Evolutionary conservation across 1,140 invertebrate species (phyloP).

Genomic region (Drosophila equinoxialis): DNA sequence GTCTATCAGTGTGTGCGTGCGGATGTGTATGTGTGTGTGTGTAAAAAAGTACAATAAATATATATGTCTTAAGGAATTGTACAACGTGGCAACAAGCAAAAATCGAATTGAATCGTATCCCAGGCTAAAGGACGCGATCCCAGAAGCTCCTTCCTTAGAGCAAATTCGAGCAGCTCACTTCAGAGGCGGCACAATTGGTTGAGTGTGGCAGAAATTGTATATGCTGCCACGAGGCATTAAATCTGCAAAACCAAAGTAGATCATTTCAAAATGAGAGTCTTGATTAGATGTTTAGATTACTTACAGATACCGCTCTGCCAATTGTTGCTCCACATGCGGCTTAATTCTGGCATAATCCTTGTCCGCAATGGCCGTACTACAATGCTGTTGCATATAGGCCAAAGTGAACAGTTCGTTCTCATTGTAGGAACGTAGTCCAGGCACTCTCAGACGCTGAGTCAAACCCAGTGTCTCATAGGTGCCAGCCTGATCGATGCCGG

Average conservation of each 20-base stretch:
- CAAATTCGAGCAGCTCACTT: slow-evolving; percentile 70
- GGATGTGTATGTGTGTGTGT: slow-evolving; percentile 22
- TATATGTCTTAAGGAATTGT: slow-evolving; percentile 57
- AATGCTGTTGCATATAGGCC: slow-evolving; percentile 80
- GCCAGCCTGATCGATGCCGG: slow-evolving; percentile 65
- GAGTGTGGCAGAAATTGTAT: slow-evolving; percentile 78
- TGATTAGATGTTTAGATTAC: background rate
- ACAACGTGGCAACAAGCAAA: slow-evolving; percentile 46
- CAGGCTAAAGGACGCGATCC: slow-evolving; percentile 16
- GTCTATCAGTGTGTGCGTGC: background rate
- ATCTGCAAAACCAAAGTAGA: slow-evolving; percentile 51
- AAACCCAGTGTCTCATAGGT: slow-evolving; percentile 73
- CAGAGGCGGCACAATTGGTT: slow-evolving; percentile 66
- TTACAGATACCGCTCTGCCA: slow-evolving; percentile 76
- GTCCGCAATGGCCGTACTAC: slow-evolving; percentile 74
- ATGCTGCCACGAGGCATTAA: slow-evolving; percentile 81
- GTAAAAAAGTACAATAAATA: slow-evolving; percentile 77
- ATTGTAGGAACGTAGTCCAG: slow-evolving; percentile 71
- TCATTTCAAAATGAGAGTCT: background rate
- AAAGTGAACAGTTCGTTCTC: slow-evolving; percentile 80
- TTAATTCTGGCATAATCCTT: slow-evolving; percentile 80
- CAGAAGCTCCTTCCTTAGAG: slow-evolving; percentile 48
- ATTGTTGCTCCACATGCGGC: slow-evolving; percentile 73
- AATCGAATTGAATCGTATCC: slow-evolving; percentile 10
- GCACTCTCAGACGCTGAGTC: slow-evolving; percentile 60